A percentile compares a stretch with the other conserved stretches of the same genome.
Conservation (phyloP, 2,113 vertebrate species). For the Gila orcuttii region DNA sequence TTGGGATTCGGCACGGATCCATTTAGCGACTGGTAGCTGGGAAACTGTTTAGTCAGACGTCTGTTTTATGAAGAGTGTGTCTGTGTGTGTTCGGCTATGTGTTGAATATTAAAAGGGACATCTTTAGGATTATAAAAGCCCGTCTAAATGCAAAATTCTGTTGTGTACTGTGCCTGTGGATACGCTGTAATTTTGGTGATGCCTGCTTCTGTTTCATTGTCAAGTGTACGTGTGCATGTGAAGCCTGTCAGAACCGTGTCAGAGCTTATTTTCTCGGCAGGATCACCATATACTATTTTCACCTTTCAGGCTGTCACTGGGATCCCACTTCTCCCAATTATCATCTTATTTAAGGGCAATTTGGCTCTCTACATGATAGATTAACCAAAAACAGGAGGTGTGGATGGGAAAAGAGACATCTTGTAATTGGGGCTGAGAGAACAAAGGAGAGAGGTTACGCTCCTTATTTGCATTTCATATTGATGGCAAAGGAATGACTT, state of each 20-base stretch:
- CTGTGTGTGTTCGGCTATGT: not conserved
- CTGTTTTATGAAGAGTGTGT: slow-evolving; percentile 26
- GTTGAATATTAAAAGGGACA: slow-evolving; percentile 20
- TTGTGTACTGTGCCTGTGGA: not conserved
- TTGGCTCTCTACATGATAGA: slow-evolving; percentile 11
- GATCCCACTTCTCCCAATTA: slow-evolving; percentile 41
- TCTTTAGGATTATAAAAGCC: slow-evolving; percentile 14
- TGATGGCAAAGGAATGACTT: not conserved
- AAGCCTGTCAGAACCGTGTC: not conserved
- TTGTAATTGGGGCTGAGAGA: not conserved
- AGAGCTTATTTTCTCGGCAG: slow-evolving; percentile 15
- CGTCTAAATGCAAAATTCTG: not conserved
- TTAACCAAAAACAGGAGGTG: not conserved
- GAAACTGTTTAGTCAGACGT: slow-evolving; percentile 23
- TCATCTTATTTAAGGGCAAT: slow-evolving; percentile 49
- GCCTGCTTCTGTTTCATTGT: not conserved
- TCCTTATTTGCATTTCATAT: not conserved
- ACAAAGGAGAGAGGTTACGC: slow-evolving; percentile 13
- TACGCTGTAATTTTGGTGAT: slow-evolving; percentile 15
- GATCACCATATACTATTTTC: slow-evolving; percentile 21
- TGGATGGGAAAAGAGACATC: not conserved
- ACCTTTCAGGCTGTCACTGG: not conserved
- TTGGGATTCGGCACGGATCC: slow-evolving; percentile 13
- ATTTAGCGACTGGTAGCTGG: slow-evolving; percentile 18
- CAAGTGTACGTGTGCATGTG: not conserved